Evolutionary conservation across 2,113 vertebrate genomes (phyloP), one percentile per base, ranked within the genome.

Genomic region (Ursus arctos): DNA sequence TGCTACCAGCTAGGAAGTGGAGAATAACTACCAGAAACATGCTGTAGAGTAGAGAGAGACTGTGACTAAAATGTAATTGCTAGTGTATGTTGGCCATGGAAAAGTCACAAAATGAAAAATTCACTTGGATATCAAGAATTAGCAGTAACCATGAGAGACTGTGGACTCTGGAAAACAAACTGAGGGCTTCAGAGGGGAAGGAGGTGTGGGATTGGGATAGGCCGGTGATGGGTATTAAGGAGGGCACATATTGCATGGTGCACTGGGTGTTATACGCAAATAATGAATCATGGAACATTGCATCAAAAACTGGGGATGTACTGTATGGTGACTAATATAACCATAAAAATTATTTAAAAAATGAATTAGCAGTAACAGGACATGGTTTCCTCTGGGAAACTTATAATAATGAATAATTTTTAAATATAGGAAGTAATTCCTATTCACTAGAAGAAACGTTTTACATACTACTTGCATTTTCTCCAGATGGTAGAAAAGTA

Each of bases 401-500:
- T 22, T 84, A 55, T 63, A 88, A 91, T 71, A 93, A 82, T 79
- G 59, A 85, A 59, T 65, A 95, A 89, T 95, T 96, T 51, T 4
- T 90, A 92, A 96, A 84, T 83, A 72, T 10, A 93, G 55, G 26
- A 95, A 91, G 22, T 61, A 55, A 97, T 96, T 96, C 47, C 43
- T 94, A 33, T 22, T 98, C 82, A 67, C 28, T 83, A 31, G 69
- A 94, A 95, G 28, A 96, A 79, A 96, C 59, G 3, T 76, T 87
- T 92, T 84, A 65, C 12, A 24, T 84, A 74, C 84, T 93, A 95
- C 12, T 95, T 87, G 21, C 15, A 26, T 94, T 97, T 97, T 96
- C 67, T 61, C 83, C 49, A 76, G 61, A 91, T 71, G 24, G 7
- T 83, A 71, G 16, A 80, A 65, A 86, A 88, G 15, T 24, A 92